These are phyloP conservation scores for Falco rusticolus DNA, from an alignment of 2,797 vertebrate genomes.

Conservation along the genomic window DNA sequence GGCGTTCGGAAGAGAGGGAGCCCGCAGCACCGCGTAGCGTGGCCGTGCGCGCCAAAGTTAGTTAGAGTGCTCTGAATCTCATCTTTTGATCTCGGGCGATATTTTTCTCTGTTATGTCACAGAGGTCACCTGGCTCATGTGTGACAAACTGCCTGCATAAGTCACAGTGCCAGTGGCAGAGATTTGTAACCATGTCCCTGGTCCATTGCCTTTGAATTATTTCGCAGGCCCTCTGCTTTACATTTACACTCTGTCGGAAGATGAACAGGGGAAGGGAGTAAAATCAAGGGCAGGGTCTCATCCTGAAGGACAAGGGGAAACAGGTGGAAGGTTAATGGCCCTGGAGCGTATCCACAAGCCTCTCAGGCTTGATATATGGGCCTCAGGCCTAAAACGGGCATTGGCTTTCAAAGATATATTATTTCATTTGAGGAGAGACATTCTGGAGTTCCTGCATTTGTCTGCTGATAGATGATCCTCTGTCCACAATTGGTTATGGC, in stretches of 20 bases:
- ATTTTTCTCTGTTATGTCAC: slow-evolving; percentile 85
- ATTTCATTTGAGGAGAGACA: slow-evolving; percentile 99
- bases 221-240: slow-evolving; percentile 85
- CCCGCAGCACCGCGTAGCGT: background rate
- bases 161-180: slow-evolving; percentile 88
- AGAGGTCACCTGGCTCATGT: slow-evolving; percentile 87
- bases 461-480: slow-evolving; percentile 99
- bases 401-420: slow-evolving; percentile 99
- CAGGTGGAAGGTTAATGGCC: slow-evolving; percentile 99
- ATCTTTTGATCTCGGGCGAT: slow-evolving; percentile 78
- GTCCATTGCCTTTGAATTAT: slow-evolving; percentile 99
- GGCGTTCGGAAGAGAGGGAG: background rate
- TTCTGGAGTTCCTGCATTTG: slow-evolving; percentile 93
- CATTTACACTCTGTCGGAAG: slow-evolving; percentile 85
- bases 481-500: slow-evolving; percentile 89
- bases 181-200: slow-evolving; percentile 97
- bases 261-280: slow-evolving; percentile 88
- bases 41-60: slow-evolving; percentile 45
- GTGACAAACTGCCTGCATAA: slow-evolving; percentile 93
- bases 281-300: slow-evolving; percentile 93
- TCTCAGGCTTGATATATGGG: slow-evolving; percentile 99
- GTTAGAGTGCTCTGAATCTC: slow-evolving; percentile 67
- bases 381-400: slow-evolving; percentile 91
- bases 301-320: slow-evolving; percentile 95
- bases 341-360: slow-evolving; percentile 97